Percentiles rank a stretch among this genome's conserved stretches.
Conservation (phyloP, 2,113 vertebrate genomes). For the Eidolon helvum region DNA sequence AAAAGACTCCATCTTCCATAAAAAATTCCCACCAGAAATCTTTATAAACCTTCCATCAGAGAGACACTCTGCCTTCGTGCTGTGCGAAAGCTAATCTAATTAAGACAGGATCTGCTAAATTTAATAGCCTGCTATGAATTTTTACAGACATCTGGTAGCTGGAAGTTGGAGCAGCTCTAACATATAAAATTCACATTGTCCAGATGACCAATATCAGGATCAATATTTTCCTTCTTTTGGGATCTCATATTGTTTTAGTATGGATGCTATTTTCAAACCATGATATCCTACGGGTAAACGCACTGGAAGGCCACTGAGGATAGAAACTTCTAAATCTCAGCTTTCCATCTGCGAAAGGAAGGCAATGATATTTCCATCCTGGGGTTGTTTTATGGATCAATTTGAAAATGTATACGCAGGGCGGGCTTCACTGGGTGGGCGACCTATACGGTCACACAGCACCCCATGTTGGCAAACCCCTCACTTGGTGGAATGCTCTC, state of each 20-base stretch:
- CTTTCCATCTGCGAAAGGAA: neutral
- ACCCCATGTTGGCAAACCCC: neutral
- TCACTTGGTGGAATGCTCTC: neutral
- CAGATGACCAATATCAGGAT: slow-evolving; percentile 80
- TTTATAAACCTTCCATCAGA: slow-evolving; percentile 84
- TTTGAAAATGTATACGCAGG: neutral
- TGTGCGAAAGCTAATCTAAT: slow-evolving; percentile 88
- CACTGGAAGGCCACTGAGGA: neutral
- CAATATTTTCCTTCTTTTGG: slow-evolving; percentile 61
- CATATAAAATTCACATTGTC: slow-evolving; percentile 81
- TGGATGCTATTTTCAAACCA: neutral
- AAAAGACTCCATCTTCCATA: slow-evolving; percentile 82
- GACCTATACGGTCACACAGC: neutral
- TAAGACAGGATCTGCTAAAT: slow-evolving; percentile 88
- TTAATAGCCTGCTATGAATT: slow-evolving; percentile 89
- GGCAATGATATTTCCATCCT: neutral
- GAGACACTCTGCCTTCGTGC: slow-evolving; percentile 83
- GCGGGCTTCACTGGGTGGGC: accelerated
- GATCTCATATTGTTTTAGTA: slow-evolving; percentile 63
- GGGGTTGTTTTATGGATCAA: neutral
- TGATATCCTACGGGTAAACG: neutral
- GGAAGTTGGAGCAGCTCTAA: slow-evolving; percentile 80
- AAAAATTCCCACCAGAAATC: slow-evolving; percentile 88
- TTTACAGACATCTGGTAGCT: slow-evolving; percentile 86
- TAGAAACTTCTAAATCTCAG: neutral